A percentile compares a stretch with the other conserved stretches of the same genome.
These are phyloP conservation scores for Cinclus mexicanus DNA, from an alignment of 2,113 vertebrate genomes.

Conservation along the genomic window DNA sequence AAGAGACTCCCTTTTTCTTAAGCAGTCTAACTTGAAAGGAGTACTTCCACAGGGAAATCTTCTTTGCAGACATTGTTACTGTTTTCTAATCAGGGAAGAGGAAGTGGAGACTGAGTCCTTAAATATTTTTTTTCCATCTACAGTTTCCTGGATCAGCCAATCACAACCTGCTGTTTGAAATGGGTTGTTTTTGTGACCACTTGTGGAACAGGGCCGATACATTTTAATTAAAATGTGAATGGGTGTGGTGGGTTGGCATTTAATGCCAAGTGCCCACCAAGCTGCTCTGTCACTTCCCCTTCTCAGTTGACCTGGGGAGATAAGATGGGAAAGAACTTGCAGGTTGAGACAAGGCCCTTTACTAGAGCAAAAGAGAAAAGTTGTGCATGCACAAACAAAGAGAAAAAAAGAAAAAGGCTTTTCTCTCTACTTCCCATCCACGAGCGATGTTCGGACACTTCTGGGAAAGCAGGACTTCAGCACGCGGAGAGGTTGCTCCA, in stretches of 20 bases:
- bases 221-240: not conserved
- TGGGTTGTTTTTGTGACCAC: not conserved
- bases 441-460: accelerated
- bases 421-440: not conserved
- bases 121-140: not conserved
- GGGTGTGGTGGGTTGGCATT: not conserved
- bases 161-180: not conserved
- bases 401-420: not conserved
- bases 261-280: not conserved
- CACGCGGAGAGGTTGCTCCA: accelerated
- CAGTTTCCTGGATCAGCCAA: not conserved
- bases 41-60: not conserved
- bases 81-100: not conserved
- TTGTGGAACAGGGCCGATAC: accelerated
- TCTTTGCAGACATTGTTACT: not conserved
- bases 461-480: not conserved
- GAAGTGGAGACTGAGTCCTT: not conserved
- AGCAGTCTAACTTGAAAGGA: not conserved
- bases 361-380: not conserved
- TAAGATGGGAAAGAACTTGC: not conserved
- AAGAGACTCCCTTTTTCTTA: not conserved
- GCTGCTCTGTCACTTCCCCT: not conserved
- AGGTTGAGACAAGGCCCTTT: not conserved
- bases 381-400: not conserved
- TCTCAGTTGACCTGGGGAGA: not conserved